Base-by-base conservation (phyloP, 1,140 invertebrate species). In the Phthorimaea operculella region DNA sequence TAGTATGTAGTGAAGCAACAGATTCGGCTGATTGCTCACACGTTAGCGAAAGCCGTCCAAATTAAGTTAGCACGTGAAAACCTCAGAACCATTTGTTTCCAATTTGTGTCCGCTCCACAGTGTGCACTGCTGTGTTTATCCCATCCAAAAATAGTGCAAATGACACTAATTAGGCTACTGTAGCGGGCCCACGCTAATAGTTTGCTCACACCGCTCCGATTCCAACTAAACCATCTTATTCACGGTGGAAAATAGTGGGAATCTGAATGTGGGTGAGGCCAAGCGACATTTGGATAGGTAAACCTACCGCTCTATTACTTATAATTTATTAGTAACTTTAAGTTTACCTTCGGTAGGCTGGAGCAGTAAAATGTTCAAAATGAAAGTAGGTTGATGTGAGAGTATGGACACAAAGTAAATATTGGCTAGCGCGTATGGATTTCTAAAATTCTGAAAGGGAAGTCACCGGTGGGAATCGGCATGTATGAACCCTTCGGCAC, bases 41-140 rank as follows among this genome's bases (percentile, higher is more conserved):
- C 66, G 74, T 79, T 79, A 83, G 76, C 78, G 70, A 83, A 80
- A 80, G 76, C 75, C 75, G 68, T 74, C 70, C 79, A 83, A 81
- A 81, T 83, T 78, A 73, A 80, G 68, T 83, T 83, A 83, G 68
- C 80, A 83, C 78, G 55, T 72, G 57, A 51, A 66, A 68, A 65
- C 72, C 65, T 68, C 63, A 62, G 58, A 65, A 79, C 73, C 71
- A 79, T 81, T 82, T 77, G 76, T 70, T 74, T 67, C 74, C 75
- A 83, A 83, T 80, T 81, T 80, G 70, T 70, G 64, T 64, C 59
- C 62, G 68, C 55, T 72, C 72, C 66, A 79, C 79, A 80, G 71
- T 74, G 66, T 76, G 67, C 66, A 61, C 68, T 79, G 61, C 68
- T 79, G 72, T 83, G 78, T 83, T 83, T 76, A 83, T 83, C 78